Conservation (phyloP, 2,888 invertebrate species). For the Pollenia griseotomentosa region DNA sequence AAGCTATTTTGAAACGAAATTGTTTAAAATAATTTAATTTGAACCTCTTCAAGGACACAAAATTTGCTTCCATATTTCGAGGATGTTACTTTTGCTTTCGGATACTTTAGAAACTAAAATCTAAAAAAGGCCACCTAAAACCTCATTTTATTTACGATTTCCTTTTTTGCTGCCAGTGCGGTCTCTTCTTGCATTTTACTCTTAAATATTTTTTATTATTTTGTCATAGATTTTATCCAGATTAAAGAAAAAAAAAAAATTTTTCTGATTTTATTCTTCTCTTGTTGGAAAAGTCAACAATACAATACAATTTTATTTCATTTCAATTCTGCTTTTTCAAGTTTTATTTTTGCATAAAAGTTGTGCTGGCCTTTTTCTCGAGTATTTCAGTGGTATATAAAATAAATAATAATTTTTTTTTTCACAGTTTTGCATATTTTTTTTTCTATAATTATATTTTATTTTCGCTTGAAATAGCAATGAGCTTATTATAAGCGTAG, state of each 20-base stretch:
- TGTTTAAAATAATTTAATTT: too few species aligned
- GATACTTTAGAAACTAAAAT: too few species aligned
- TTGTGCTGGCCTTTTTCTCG: slow-evolving; percentile 16
- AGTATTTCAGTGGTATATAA: slow-evolving; percentile 34
- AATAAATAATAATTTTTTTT: slow-evolving; percentile 45
- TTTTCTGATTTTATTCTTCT: background rate
- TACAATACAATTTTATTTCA: background rate
- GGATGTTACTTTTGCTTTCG: too few species aligned
- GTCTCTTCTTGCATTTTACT: background rate
- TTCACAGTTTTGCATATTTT: background rate
- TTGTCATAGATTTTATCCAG: background rate
- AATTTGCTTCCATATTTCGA: too few species aligned
- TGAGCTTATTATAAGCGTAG: slow-evolving; percentile 37
- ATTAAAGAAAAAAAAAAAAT: too few species aligned
- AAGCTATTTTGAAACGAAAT: too few species aligned
- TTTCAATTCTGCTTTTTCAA: slow-evolving; percentile 29
- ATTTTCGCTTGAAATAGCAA: slow-evolving; percentile 49
- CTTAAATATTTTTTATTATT: background rate
- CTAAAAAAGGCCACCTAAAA: too few species aligned
- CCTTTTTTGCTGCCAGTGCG: too few species aligned
- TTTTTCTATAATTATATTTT: slow-evolving; percentile 34
- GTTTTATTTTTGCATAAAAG: slow-evolving; percentile 9
- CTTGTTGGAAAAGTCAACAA: slow-evolving; percentile 10
- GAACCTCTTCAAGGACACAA: too few species aligned
- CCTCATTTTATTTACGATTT: too few species aligned